Evolutionary conservation across 1,140 invertebrate species (phyloP).

Genomic region (Eupeodes corollae): DNA sequence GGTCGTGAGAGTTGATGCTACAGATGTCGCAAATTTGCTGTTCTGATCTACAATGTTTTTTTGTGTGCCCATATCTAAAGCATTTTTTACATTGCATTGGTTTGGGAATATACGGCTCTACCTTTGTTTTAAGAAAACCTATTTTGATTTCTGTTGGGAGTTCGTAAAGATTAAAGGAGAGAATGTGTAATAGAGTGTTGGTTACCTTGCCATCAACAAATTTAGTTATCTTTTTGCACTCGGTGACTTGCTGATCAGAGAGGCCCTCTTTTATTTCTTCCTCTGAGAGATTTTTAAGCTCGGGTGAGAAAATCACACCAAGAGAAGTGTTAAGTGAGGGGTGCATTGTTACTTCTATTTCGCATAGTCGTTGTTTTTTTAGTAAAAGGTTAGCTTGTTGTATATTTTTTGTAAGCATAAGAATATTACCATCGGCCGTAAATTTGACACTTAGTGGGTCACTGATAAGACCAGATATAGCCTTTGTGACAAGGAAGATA

Average conservation of each 20-base stretch:
- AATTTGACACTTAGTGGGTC: neutral
- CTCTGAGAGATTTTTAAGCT: neutral
- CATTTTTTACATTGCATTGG: neutral
- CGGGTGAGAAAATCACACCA: neutral
- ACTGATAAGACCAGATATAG: neutral
- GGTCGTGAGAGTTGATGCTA: neutral
- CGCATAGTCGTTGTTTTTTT: neutral
- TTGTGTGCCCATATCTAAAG: neutral
- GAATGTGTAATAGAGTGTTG: constrained; percentile 1
- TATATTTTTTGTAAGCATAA: neutral
- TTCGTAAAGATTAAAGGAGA: neutral
- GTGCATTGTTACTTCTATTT: neutral
- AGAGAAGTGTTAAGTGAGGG: neutral
- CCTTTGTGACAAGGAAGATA: neutral
- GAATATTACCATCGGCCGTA: neutral
- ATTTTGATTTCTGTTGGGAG: neutral
- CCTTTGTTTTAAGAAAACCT: neutral
- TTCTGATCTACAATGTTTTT: neutral
- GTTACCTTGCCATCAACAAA: neutral
- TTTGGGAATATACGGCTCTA: neutral
- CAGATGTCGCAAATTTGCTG: neutral
- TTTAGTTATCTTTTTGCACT: constrained; percentile 3
- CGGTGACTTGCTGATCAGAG: neutral
- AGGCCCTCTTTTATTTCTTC: neutral
- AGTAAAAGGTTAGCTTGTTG: neutral